Evolutionary conservation across 2,797 vertebrate species (phyloP), one percentile per base, ranked within the genome.

Genomic region (Diplodus sargus): DNA sequence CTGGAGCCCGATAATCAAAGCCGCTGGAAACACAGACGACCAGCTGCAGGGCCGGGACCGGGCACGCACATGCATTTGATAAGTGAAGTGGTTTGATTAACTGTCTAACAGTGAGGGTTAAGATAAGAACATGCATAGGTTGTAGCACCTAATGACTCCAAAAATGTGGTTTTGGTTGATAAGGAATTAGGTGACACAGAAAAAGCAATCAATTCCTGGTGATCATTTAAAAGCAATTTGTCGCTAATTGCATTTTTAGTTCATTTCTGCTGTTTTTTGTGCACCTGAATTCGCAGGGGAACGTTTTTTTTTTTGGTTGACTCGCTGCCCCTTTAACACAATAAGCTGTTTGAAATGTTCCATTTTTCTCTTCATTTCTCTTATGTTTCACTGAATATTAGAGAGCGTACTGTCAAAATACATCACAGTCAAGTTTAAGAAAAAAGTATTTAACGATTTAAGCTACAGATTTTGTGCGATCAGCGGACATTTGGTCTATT

Each of bases 1-100:
- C 78, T 95, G 95, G 94, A 96, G 90, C 49, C 92, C 90, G 25
- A 94, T 96, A 95, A 96, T 95, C 93, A 87, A 85, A 89, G 77
- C 82, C 54, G 52, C 82, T 78, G 58, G 49, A 82, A 87, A 87
- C 74, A 57, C 76, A 90, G 86, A 91, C 85, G 89, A 57, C 23
- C 70, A 79, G 77, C 80, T 65, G 82, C 72, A 78, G 68, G 51
- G 42, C 79, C 10, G 69, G 52, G 73, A 67, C 66, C 69, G 14
- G 73, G 72, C 78, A 49, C 65, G 53, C 17, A 8, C 53, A 28
- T 16, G 14, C 14, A 22, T 86, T 78, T 77, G 73, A 83, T 75
- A 62, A 67, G 78, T 80, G n/a, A 85, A 87, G 76, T 61, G 85
- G 75, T 86, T 82, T 84, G 82, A 91, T 87, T 86, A 87, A 81